Conservation (phyloP, 2,113 vertebrate species). For the Coregonus clupeaformis region DNA sequence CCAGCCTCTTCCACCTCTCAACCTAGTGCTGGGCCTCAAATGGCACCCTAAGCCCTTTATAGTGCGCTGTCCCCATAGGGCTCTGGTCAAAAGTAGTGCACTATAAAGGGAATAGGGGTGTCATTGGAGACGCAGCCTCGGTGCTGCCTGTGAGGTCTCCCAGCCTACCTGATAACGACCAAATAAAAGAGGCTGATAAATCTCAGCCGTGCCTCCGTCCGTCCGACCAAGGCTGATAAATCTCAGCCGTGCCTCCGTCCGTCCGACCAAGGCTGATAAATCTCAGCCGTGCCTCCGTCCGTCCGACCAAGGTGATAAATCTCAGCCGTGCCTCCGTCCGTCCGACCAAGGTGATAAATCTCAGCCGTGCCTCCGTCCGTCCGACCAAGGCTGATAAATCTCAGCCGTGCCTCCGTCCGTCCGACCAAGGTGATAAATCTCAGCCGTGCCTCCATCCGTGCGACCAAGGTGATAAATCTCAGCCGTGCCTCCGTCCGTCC, state of each 20-base stretch:
- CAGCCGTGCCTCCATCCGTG: neutral
- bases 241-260: conserved; percentile 3
- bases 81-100: too few relatives aligned
- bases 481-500: neutral
- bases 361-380: neutral
- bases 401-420: neutral
- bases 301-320: conserved; percentile 42
- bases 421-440: conserved; percentile 45
- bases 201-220: conserved; percentile 3
- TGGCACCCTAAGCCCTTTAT: too few relatives aligned
- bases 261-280: conserved; percentile 43
- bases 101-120: too few relatives aligned
- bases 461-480: conserved; percentile 45
- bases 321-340: conserved; percentile 1
- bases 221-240: conserved; percentile 46
- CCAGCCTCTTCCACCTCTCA: conserved; percentile 6
- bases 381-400: conserved; percentile 45
- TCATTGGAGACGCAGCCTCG: too few relatives aligned
- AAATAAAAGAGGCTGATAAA: conserved; percentile 51
- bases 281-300: conserved; percentile 3
- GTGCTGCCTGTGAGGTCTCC: neutral
- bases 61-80: too few relatives aligned
- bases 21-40: neutral
- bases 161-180: conserved; percentile 32
- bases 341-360: conserved; percentile 43